These are phyloP conservation scores for Pogonophryne albipinna DNA, from an alignment of 2,797 vertebrate genomes.

Conservation along the genomic window DNA sequence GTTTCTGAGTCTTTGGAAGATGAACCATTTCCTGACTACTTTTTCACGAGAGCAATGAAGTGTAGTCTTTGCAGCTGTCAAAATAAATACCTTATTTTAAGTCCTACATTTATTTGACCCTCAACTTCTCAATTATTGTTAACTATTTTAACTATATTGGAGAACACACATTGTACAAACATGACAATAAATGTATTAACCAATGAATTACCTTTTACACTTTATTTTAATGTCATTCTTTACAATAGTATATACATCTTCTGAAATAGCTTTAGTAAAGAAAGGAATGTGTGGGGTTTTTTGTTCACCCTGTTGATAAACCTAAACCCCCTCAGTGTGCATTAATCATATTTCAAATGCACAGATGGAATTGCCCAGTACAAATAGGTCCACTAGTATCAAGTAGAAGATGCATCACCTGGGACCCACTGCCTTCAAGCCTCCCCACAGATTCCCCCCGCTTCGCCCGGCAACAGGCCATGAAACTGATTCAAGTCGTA, in stretches of 20 bases:
- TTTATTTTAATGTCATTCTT: slow-evolving; percentile 6
- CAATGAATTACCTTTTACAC: slow-evolving; percentile 4
- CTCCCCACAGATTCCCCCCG: slow-evolving; percentile 61
- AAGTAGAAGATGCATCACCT: slow-evolving; percentile 62
- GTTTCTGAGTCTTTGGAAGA: slow-evolving; percentile 57
- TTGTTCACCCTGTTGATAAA: background rate
- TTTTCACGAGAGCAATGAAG: slow-evolving; percentile 48
- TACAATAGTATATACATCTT: background rate
- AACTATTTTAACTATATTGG: background rate
- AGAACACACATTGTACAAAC: slow-evolving; percentile 1
- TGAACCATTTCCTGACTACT: slow-evolving; percentile 54
- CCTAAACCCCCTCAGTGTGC: slow-evolving; percentile 9
- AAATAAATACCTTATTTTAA: slow-evolving; percentile 28
- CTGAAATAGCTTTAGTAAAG: slow-evolving; percentile 4
- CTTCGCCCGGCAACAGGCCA: slow-evolving; percentile 81
- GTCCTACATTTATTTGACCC: slow-evolving; percentile 9
- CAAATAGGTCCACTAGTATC: slow-evolving; percentile 30
- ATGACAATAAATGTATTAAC: background rate
- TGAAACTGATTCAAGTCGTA: slow-evolving; percentile 73
- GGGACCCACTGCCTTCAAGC: slow-evolving; percentile 55
- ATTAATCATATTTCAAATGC: slow-evolving; percentile 35
- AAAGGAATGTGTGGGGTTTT: slow-evolving; percentile 3
- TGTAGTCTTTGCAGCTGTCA: slow-evolving; percentile 47
- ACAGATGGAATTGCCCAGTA: slow-evolving; percentile 32
- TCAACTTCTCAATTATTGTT: slow-evolving; percentile 7